These are phyloP conservation scores for Ellobium chinense DNA, from an alignment of 2,888 invertebrate genomes.

Conservation along the genomic window DNA sequence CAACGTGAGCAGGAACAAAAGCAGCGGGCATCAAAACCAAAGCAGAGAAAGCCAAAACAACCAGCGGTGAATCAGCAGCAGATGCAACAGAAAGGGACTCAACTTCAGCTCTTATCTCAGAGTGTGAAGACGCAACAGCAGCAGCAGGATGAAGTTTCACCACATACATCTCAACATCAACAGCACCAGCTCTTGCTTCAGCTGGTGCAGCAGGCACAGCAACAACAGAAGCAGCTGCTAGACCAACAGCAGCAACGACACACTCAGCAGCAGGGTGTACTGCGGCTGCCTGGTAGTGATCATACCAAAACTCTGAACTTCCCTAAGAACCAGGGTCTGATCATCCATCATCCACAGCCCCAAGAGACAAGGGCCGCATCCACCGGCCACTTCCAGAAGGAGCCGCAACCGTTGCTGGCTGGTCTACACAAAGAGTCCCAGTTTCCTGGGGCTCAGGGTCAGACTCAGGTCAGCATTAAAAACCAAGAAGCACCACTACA, in stretches of 20 bases:
- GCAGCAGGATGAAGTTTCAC: background rate
- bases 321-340: conserved; percentile 28
- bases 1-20: background rate
- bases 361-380: background rate
- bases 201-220: conserved; percentile 38
- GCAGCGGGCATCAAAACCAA: background rate
- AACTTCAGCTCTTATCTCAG: background rate
- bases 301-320: background rate
- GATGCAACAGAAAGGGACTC: background rate
- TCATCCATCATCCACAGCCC: conserved; percentile 9
- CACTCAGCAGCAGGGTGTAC: background rate
- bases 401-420: background rate
- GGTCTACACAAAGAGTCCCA: background rate
- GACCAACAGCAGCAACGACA: conserved; percentile 28
- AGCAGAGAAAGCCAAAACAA: background rate
- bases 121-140: background rate
- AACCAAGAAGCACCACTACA: background rate
- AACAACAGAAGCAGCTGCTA: conserved; percentile 27
- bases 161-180: background rate
- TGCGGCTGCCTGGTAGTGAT: background rate
- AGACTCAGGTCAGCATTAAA: background rate
- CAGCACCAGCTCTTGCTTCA: conserved; percentile 31
- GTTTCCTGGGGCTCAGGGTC: background rate
- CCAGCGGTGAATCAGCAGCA: background rate
- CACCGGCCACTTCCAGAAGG: too few species aligned